Conservation (phyloP, 2,888 invertebrate genomes). For the Graphium colonna region DNA sequence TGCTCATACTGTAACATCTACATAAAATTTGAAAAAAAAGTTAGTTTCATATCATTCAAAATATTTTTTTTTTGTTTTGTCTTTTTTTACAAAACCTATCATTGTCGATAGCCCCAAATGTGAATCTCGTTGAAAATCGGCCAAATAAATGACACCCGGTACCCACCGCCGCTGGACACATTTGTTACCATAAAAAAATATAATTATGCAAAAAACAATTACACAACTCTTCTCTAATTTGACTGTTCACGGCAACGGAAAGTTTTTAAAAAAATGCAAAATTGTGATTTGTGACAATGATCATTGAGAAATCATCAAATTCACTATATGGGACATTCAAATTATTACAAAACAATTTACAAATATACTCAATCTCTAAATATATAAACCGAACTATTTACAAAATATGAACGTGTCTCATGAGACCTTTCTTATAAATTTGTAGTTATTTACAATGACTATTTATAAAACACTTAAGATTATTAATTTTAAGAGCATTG, state of each 20-base stretch:
- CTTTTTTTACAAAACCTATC: not conserved
- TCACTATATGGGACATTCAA: conserved; percentile 68
- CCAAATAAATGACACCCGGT: conserved; percentile 41
- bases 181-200: conserved; percentile 54
- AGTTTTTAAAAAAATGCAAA: conserved; percentile 57
- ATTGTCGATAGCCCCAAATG: not conserved
- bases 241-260: conserved; percentile 52
- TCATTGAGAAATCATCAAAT: conserved; percentile 64
- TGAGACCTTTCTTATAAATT: conserved; percentile 63
- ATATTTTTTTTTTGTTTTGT: not conserved
- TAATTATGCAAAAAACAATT: conserved; percentile 62
- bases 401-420: conserved; percentile 66
- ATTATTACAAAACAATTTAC: conserved; percentile 72
- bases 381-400: conserved; percentile 75
- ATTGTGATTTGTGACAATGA: conserved; percentile 77
- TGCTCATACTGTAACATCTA: not conserved
- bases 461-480: conserved; percentile 62
- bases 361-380: conserved; percentile 74
- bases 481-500: conserved; percentile 65
- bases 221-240: conserved; percentile 63
- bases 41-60: not conserved
- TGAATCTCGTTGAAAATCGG: conserved; percentile 32
- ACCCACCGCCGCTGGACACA: conserved; percentile 62
- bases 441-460: conserved; percentile 78
- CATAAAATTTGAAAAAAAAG: not conserved